A percentile compares a stretch with the other conserved stretches of the same genome.
Evolutionary conservation across 2,888 invertebrate genomes (phyloP).

Genomic region (Tuberolachnus salignus): DNA sequence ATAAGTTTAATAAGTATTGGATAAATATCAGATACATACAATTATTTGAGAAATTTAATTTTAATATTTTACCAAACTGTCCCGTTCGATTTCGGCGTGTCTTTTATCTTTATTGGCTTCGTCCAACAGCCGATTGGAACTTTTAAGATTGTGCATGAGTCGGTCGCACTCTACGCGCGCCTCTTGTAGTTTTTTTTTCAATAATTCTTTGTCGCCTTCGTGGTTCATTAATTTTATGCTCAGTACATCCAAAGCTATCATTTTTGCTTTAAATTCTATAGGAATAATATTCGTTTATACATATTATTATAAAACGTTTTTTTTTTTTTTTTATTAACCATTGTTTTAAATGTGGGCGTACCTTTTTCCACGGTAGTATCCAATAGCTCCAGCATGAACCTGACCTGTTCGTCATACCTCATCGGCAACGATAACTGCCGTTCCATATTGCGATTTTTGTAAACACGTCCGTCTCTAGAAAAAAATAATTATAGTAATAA

Average conservation of each 20-base stretch:
- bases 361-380: slow-evolving; percentile 53
- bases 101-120: slow-evolving; percentile 76
- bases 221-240: slow-evolving; percentile 37
- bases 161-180: slow-evolving; percentile 75
- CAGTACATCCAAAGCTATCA: slow-evolving; percentile 19
- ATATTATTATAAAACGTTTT: too few relatives aligned
- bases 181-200: slow-evolving; percentile 66
- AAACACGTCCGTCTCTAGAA: too few relatives aligned
- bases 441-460: slow-evolving; percentile 23
- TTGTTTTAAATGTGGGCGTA: slow-evolving; percentile 23
- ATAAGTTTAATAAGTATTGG: background rate
- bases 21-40: background rate
- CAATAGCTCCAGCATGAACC: slow-evolving; percentile 35
- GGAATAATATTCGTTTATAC: background rate
- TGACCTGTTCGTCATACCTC: slow-evolving; percentile 43
- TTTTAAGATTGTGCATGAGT: slow-evolving; percentile 79
- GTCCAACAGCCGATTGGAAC: slow-evolving; percentile 80
- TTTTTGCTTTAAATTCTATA: slow-evolving; percentile 49
- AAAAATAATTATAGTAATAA: too few relatives aligned
- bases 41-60: background rate
- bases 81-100: slow-evolving; percentile 74
- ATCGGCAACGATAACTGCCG: slow-evolving; percentile 4
- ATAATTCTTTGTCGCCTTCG: slow-evolving; percentile 34
- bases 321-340: background rate
- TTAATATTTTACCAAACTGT: slow-evolving; percentile 60